Conservation (phyloP, 2,888 invertebrate genomes). For the Hymenopus coronatus region DNA sequence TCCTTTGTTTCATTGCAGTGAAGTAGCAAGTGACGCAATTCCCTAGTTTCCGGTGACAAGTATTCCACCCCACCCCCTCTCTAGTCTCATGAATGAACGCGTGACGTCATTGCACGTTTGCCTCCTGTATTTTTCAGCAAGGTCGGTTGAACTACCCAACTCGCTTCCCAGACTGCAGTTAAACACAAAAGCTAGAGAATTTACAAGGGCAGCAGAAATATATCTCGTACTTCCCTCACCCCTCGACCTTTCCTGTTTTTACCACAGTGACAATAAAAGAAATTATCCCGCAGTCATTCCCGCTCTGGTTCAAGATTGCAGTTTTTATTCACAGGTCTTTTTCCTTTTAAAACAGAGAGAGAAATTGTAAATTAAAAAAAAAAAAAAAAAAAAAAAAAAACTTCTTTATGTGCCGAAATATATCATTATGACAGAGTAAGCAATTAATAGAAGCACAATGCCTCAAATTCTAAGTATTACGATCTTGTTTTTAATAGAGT, state of each 20-base stretch:
- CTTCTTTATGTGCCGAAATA: too few relatives aligned
- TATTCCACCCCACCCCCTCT: background rate
- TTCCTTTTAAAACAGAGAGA: background rate
- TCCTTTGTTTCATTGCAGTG: background rate
- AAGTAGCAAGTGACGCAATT: background rate
- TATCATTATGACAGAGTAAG: too few relatives aligned
- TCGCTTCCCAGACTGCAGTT: background rate
- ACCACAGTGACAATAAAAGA: background rate
- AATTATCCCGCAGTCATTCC: background rate
- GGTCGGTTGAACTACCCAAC: background rate
- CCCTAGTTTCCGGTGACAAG: background rate
- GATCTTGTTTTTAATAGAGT: too few relatives aligned
- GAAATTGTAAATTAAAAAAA: too few relatives aligned
- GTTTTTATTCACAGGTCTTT: background rate
- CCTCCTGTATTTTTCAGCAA: constrained; percentile 15
- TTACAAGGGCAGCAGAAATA: background rate
- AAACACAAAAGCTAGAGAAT: background rate
- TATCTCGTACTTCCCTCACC: background rate
- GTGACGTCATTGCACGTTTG: constrained; percentile 13
- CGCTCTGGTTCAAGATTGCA: background rate
- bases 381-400: too few relatives aligned
- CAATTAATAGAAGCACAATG: too few relatives aligned
- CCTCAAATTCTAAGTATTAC: too few relatives aligned
- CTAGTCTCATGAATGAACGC: constrained; percentile 11
- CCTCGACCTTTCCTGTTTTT: background rate